Conservation (phyloP, 2,113 vertebrate species). For the Apteryx mantelli region DNA sequence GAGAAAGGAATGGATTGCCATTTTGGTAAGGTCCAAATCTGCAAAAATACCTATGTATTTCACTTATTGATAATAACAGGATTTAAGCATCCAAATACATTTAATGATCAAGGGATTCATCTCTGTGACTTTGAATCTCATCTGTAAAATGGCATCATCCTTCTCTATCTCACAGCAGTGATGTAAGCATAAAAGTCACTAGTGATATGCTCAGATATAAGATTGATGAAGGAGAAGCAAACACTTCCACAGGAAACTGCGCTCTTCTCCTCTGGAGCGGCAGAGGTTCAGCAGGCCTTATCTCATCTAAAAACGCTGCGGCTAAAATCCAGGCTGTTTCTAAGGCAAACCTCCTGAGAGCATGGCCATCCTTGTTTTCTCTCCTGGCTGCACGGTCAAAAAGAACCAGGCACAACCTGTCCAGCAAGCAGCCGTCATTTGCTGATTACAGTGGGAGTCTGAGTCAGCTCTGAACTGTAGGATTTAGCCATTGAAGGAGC, state of each 20-base stretch:
- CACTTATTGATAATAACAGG: not conserved
- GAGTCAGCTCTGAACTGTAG: not conserved
- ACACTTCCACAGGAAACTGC: not conserved
- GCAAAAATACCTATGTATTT: not conserved
- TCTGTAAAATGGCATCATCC: not conserved
- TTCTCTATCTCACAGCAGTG: not conserved
- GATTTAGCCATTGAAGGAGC: not conserved
- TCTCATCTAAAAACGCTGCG: not conserved
- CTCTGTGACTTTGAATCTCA: not conserved
- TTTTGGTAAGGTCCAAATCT: not conserved
- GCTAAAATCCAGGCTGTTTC: not conserved
- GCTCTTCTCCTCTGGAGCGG: not conserved
- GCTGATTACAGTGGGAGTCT: not conserved
- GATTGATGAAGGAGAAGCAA: not conserved
- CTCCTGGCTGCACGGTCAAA: not conserved
- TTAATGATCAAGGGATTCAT: not conserved
- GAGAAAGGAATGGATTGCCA: not conserved
- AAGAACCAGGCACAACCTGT: not conserved
- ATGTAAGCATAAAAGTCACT: not conserved
- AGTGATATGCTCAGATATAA: not conserved
- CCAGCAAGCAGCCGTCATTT: rapidly evolving
- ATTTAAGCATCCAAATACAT: not conserved
- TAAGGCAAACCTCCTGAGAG: not conserved
- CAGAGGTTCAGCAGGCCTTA: not conserved
- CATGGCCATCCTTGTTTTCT: not conserved